Evolutionary conservation across 2,113 vertebrate genomes (phyloP), one percentile per base, ranked within the genome.

Genomic region (Acanthochromis polyacanthus): DNA sequence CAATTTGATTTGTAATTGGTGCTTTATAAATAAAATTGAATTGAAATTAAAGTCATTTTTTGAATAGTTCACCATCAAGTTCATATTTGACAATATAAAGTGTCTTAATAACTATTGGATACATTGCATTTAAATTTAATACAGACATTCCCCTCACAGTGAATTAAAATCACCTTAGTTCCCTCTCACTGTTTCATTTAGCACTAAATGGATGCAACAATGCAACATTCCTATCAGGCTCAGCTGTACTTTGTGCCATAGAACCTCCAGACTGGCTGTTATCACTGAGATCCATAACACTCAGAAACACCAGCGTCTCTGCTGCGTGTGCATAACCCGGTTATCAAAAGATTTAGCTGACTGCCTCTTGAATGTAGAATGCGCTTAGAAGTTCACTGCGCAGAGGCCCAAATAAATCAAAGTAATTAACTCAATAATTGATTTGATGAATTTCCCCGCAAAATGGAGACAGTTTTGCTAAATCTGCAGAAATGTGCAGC

Each of bases 381-480:
- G 58, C 48, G 73, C 62, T 84, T 65, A 48, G 59, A 81, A 61
- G 71, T 86, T 85, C 79, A 82, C 48, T 59, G 73, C 66, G 81
- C 80, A 85, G 59, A 81, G 63, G 56, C 77, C 80, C 79, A 89
- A 86, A 92, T 92, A 91, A 91, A 91, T 91, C 86, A 87, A 89
- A 90, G 71, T 87, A 89, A 93, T 93, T 92, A 91, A 91, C 85
- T 89, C 82, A 70, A 62, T 90, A 91, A 93, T 86, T 89, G 89
- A 92, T 88, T 79, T 88, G 92, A 90, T 88, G 70, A 77, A 86
- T 89, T 87, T 81, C 51, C 63, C 63, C 20, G 50, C 59, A 81
- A 87, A 87, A 88, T 84, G 50, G 65, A 90, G 76, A 85, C 75
- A 61, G 87, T 91, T 90, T 82, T 88, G 92, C 90, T 58, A 43